Evolutionary conservation across 2,113 vertebrate species (phyloP), one percentile per base, ranked within the genome.

Genomic region (Chiloscyllium plagiosum): DNA sequence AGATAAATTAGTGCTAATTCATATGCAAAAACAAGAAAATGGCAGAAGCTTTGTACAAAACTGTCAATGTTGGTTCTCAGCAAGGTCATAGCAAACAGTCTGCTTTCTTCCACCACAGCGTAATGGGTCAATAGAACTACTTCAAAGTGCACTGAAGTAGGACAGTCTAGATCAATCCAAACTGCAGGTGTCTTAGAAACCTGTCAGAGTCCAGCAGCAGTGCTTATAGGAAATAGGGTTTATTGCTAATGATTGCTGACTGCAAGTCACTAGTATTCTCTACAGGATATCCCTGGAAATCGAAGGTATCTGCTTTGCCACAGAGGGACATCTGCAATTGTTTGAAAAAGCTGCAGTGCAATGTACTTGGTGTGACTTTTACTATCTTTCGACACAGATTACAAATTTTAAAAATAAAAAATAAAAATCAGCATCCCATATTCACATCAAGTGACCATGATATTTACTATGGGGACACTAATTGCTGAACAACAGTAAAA

Each of bases 131-230:
- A 72, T 72, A 33, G 22, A 72, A 95, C 94, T 72, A 95, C 76
- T 95, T 72, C 33, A 76, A 95, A 95, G 13, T 50, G 94, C 47
- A 95, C 94, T 95, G 42, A 95, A 70, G n/a, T 95, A 52, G 94
- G 68, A 72, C 47, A 52, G 15, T 50, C 69, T 3, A 50, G 69
- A 95, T 95, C 94, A 95, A 95, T 95, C 24, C 68, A 72, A 72
- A 50, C 69, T 50, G 69, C 68, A 72, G 42, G 94, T 95, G 94
- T 95, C 94, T 95, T 94, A 26, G 52, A 50, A n/a, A 26, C 29
- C 94, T 95, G 94, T 95, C 94, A 95, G 68, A 95, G 8, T 72
- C 69, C 47, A 29, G 42, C 94, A 50, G 42, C 69, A 95, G 42
- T 52, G 42, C 42, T 95, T 72, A 47, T 72, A 72, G 94, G 68